Percentiles rank a stretch among this genome's conserved stretches.
Evolutionary conservation across 92 coral and sea anemone genomes (phyloP).

Genomic region (Epizoanthus illoricatus): DNA sequence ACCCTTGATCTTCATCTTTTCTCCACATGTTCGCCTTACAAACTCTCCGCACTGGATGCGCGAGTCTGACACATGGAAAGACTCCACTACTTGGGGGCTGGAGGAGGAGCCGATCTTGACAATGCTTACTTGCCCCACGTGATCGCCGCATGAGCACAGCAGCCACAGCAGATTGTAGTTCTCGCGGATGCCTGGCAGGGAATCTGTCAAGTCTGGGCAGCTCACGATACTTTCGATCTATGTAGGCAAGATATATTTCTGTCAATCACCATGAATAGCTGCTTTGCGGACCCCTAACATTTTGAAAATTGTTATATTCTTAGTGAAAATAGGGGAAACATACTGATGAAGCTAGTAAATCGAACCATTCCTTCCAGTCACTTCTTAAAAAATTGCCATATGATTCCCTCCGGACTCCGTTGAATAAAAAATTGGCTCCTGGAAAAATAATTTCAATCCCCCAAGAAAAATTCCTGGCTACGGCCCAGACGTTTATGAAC

Average conservation of each 20-base stretch:
- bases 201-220: conserved; percentile 74
- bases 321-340: no score
- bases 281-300: no score
- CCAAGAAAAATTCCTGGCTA: no score
- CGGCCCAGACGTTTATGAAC: no score
- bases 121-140: conserved; percentile 82
- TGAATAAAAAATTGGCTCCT: no score
- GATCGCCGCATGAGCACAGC: conserved; percentile 86
- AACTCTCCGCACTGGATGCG: conserved; percentile 82
- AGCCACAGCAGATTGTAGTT: conserved; percentile 82
- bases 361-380: no score
- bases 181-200: conserved; percentile 85
- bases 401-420: no score
- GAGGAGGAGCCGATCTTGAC: conserved; percentile 69
- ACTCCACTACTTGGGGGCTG: conserved; percentile 88
- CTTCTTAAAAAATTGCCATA: no score
- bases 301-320: no score
- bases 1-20: conserved; percentile 70
- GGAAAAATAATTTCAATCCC: no score
- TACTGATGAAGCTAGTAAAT: no score
- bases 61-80: conserved; percentile 90
- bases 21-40: conserved; percentile 76
- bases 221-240: conserved; percentile 83
- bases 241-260: background rate
- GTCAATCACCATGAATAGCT: background rate